These are phyloP conservation scores for Drosophila guanche DNA, from an alignment of 1,140 invertebrate species.

Conservation along the genomic window DNA sequence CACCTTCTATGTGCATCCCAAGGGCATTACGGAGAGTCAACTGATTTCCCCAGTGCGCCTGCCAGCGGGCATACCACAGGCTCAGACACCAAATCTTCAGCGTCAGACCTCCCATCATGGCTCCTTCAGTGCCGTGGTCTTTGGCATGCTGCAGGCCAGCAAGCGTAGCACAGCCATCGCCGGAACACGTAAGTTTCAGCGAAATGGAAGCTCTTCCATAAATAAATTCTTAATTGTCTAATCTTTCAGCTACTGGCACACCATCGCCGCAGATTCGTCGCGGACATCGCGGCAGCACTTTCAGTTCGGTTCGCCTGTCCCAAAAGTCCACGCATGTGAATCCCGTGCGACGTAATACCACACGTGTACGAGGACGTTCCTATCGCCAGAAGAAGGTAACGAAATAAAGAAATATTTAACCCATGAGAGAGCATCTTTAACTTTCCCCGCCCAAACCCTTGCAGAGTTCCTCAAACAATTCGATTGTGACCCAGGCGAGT, in stretches of 20 bases:
- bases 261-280: conserved; percentile 82
- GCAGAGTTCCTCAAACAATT: conserved; percentile 82
- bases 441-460: not conserved
- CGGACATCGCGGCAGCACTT: conserved; percentile 84
- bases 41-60: conserved; percentile 75
- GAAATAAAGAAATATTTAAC: not conserved
- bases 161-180: conserved; percentile 86
- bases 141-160: conserved; percentile 92
- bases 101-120: conserved; percentile 90
- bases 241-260: conserved; percentile 74
- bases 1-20: conserved; percentile 93
- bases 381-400: conserved; percentile 83
- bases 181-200: conserved; percentile 82
- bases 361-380: conserved; percentile 83
- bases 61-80: conserved; percentile 73
- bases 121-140: conserved; percentile 93
- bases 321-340: conserved; percentile 82
- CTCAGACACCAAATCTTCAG: conserved; percentile 84
- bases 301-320: conserved; percentile 85
- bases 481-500: conserved; percentile 78
- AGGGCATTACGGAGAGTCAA: conserved; percentile 84
- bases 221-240: no score
- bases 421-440: not conserved
- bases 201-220: no score
- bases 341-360: conserved; percentile 85